A percentile compares a stretch with the other conserved stretches of the same genome.
These are phyloP conservation scores for Drosophila ananassae DNA, from an alignment of 1,140 invertebrate genomes.

Conservation along the genomic window DNA sequence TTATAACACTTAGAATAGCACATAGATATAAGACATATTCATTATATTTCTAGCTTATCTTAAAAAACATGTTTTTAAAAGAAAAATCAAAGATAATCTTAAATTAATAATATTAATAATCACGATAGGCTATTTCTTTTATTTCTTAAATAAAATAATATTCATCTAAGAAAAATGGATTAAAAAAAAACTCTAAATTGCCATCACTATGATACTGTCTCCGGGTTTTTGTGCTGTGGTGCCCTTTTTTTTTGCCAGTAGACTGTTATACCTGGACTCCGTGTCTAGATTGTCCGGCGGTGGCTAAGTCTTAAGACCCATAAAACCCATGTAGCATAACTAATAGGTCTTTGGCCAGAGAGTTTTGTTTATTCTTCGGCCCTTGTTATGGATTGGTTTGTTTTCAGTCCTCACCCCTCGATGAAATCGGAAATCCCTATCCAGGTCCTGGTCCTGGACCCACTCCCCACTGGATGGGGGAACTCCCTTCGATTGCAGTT, in stretches of 20 bases:
- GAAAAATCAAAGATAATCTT: too few relatives aligned
- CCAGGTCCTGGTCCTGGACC: neutral
- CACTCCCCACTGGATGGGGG: constrained; percentile 6
- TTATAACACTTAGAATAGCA: too few relatives aligned
- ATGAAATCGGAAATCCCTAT: neutral
- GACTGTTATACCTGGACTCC: constrained; percentile 2
- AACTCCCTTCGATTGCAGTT: constrained; percentile 63
- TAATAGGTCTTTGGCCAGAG: constrained; percentile 64
- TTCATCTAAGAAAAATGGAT: too few relatives aligned
- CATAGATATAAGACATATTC: too few relatives aligned
- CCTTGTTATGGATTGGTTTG: constrained; percentile 1
- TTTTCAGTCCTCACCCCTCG: neutral
- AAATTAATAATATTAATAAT: too few relatives aligned
- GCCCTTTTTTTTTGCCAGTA: neutral
- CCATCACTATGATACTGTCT: constrained; percentile 2
- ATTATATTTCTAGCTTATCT: too few relatives aligned
- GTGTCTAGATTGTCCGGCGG: constrained; percentile 38
- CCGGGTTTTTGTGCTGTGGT: neutral
- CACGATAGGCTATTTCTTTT: too few relatives aligned
- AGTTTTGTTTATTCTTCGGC: constrained; percentile 54
- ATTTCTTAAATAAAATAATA: too few relatives aligned
- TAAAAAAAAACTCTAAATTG: neutral
- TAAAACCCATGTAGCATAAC: constrained; percentile 72
- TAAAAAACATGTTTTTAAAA: too few relatives aligned
- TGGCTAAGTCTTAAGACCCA: constrained; percentile 50